phyloP scores from a whole-genome alignment of 2,113 vertebrate species.

The Daubentonia madagascariensis region DNA sequence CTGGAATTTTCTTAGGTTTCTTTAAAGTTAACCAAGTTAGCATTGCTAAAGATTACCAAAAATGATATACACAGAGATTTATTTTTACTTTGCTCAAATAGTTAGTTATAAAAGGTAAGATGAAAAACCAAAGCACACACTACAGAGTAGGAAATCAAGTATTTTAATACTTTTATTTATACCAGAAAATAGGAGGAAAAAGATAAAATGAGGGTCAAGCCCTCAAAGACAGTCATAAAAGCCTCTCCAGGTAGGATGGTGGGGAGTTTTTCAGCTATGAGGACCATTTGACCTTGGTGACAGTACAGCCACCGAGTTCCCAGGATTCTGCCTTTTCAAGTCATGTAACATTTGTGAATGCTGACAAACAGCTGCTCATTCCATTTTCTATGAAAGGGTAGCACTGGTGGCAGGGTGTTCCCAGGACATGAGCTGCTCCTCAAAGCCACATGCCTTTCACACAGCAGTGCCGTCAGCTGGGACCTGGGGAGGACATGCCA shows the following conservation, averaged over 20 bases:
- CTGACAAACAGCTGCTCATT: slow-evolving; percentile 41
- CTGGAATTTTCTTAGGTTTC: slow-evolving; percentile 31
- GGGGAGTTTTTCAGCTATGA: neutral
- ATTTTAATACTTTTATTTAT: slow-evolving; percentile 14
- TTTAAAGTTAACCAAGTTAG: neutral
- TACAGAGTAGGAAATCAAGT: neutral
- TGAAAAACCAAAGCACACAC: neutral
- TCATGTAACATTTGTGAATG: neutral
- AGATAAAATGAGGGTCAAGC: neutral
- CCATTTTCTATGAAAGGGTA: slow-evolving; percentile 26
- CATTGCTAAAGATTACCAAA: neutral
- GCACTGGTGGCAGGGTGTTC: slow-evolving; percentile 37
- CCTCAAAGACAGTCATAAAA: neutral
- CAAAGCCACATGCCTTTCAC: slow-evolving; percentile 20
- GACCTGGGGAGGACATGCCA: neutral
- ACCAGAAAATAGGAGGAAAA: slow-evolving; percentile 8
- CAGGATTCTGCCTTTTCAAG: slow-evolving; percentile 26
- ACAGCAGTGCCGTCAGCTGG: neutral
- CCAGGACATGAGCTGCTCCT: slow-evolving; percentile 21
- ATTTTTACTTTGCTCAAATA: slow-evolving; percentile 26
- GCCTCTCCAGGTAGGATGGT: neutral
- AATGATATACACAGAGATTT: neutral
- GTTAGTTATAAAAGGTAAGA: slow-evolving; percentile 14
- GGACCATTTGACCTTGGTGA: slow-evolving; percentile 5
- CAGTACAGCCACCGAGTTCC: neutral